Percentiles rank a stretch among this genome's conserved stretches.
These are phyloP conservation scores for Parambassis ranga DNA, from an alignment of 2,797 vertebrate genomes.

Conservation along the genomic window DNA sequence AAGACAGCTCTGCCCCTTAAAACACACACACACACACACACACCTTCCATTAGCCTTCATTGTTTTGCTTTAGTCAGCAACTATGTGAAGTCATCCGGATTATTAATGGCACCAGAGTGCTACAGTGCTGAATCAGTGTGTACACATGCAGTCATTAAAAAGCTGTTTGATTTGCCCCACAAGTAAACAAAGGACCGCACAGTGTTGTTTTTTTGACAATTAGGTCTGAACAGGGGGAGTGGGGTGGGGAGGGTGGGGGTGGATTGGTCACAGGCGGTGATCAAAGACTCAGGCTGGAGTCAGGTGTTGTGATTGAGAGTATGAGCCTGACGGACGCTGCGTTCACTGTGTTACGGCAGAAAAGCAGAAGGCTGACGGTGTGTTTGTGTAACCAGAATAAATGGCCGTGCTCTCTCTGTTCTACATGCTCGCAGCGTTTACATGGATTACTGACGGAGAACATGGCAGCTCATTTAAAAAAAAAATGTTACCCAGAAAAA, in stretches of 20 bases:
- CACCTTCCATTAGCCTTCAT: not conserved
- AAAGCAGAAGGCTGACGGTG: constrained; percentile 19
- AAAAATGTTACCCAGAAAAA: no score
- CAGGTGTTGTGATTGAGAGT: constrained; percentile 19
- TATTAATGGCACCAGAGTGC: not conserved
- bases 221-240: no score
- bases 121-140: not conserved
- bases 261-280: constrained; percentile 18
- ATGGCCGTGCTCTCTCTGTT: constrained; percentile 20
- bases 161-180: not conserved
- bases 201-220: constrained; percentile 3
- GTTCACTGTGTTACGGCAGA: constrained; percentile 6
- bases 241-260: not conserved
- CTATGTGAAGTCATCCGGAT: not conserved
- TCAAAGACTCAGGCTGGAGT: constrained; percentile 2
- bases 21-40: not conserved
- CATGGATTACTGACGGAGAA: constrained; percentile 32
- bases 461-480: constrained; percentile 6
- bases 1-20: not conserved
- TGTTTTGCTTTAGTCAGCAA: not conserved
- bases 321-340: constrained; percentile 22
- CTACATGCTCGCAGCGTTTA: constrained; percentile 10
- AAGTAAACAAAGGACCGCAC: constrained; percentile 4
- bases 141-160: constrained; percentile 22
- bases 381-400: constrained; percentile 34